Percentiles rank a stretch among this genome's conserved stretches.
phyloP scores from a whole-genome alignment of 2,113 vertebrate species.

The Pholis gunnellus region DNA sequence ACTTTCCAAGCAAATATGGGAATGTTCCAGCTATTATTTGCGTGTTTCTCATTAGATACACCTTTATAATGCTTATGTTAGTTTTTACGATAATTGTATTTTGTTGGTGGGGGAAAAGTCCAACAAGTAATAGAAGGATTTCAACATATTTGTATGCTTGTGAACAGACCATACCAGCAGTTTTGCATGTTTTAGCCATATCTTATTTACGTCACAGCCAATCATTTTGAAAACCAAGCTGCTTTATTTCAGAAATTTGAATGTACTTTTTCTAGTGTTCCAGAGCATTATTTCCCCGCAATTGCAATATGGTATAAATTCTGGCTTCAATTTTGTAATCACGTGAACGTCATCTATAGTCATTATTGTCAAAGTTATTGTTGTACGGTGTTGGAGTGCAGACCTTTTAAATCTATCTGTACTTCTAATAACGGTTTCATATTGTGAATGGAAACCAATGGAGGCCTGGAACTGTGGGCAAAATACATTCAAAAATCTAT shows the following conservation, averaged over 20 bases:
- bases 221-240: neutral
- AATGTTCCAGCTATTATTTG: neutral
- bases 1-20: neutral
- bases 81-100: neutral
- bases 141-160: neutral
- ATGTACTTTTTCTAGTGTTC: neutral
- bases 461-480: neutral
- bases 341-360: neutral
- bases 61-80: neutral
- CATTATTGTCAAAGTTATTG: neutral
- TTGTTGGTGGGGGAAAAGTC: neutral
- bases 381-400: neutral
- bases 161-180: neutral
- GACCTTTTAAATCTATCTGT: neutral
- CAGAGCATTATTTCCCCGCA: neutral
- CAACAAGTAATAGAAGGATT: conserved; percentile 1
- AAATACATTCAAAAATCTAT: conserved; percentile 4
- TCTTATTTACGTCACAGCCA: neutral
- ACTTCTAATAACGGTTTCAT: neutral
- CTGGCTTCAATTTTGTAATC: neutral
- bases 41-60: neutral
- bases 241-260: neutral
- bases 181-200: neutral
- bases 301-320: neutral
- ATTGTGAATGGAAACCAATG: neutral